Conservation (phyloP, 35 echinoderm and acorn worm species). For the Nesometra sesokonis region DNA sequence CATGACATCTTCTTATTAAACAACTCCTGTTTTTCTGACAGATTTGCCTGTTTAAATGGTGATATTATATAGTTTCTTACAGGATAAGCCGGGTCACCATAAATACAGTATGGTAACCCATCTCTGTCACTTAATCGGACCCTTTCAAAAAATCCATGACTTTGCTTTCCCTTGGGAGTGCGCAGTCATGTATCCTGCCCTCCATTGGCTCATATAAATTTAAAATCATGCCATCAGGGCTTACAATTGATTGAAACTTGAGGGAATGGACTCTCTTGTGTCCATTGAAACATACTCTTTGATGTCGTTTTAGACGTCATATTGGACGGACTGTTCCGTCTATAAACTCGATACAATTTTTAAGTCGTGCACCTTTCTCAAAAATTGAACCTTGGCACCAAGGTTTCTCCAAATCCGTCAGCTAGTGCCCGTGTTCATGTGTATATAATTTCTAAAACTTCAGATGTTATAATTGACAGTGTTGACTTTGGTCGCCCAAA, state of each 20-base stretch:
- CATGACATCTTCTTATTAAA: background rate
- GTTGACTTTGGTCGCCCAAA: background rate
- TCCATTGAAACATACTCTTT: background rate
- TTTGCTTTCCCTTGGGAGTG: background rate
- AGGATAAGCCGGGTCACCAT: background rate
- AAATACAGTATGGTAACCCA: background rate
- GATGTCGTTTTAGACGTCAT: background rate
- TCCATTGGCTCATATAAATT: background rate
- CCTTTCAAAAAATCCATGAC: background rate
- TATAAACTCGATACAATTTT: background rate
- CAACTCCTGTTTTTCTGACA: background rate
- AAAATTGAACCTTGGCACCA: background rate
- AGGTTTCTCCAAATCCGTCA: background rate
- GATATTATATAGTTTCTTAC: background rate
- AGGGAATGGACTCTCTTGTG: background rate
- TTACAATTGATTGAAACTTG: background rate
- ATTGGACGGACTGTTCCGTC: background rate
- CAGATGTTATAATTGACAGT: background rate
- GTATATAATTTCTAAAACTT: background rate
- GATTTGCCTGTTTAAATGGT: background rate
- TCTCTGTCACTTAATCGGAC: background rate
- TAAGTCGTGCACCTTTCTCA: background rate
- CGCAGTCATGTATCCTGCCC: slow-evolving; percentile 9
- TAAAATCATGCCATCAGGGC: background rate
- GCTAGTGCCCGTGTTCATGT: background rate